Evolutionary conservation across 2,888 invertebrate genomes (phyloP), one percentile per base, ranked within the genome.

Genomic region (Anarsia innoxiella): DNA sequence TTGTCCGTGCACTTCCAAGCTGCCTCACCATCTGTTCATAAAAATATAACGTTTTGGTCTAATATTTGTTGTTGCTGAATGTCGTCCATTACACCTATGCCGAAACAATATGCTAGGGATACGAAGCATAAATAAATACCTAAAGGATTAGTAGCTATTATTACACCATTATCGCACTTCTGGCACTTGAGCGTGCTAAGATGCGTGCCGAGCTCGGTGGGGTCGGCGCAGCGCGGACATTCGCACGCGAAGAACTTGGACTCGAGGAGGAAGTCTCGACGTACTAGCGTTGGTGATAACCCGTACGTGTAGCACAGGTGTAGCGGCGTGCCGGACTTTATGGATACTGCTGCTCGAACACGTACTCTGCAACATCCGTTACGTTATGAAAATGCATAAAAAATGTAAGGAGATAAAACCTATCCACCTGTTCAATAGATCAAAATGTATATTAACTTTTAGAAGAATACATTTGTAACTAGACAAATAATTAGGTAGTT

Each of bases 201-300:
- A 58, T 93, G 88, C 0, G 94, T 93, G 5, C 90, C 92, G 30
- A 95, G 70, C 63, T 95, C 95, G 0, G 90, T 91, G 6, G 93
- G 92, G 68, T 95, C 94, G 1, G 87, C 76, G 60, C 95, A 95
- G 35, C 95, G 86, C 2, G 75, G 56, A 53, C 95, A 95, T 16
- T 86, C 86, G 66, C 95, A 95, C 11, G 86, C 86, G 67, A 95
- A 95, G 71, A 91, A 92, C 83, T 95, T 95, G 15, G 93, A 91
- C 56, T 90, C 88, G 36, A 85, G 77, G 2, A 95, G 77, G 61
- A 88, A 89, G 45, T 89, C 88, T 31, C 93, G 87, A 0, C 95
- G 86, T 23, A 89, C 71, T 9, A 90, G 59, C 0, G 95, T 95
- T 0, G 92, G 93, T 37, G 90, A 88, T 12, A 95, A 67, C 0